phyloP scores from a whole-genome alignment of 2,888 invertebrate genomes.

The Drosophila diplacantha region DNA sequence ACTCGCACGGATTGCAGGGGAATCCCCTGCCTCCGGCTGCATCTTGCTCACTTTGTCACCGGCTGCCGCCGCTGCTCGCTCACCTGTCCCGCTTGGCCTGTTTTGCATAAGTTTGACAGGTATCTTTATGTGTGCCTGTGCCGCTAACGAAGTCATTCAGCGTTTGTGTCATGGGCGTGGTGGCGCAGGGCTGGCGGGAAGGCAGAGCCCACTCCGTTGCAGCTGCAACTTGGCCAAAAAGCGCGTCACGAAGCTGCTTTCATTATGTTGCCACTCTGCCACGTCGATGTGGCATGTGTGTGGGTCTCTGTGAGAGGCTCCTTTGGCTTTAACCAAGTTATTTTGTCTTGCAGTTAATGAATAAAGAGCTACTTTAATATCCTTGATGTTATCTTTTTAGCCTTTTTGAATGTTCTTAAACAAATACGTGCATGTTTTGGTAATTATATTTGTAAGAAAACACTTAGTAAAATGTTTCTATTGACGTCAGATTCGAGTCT shows the following conservation, averaged over 20 bases:
- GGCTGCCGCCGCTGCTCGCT: slow-evolving; percentile 14
- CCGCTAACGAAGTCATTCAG: slow-evolving; percentile 71
- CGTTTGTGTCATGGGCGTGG: slow-evolving; percentile 44
- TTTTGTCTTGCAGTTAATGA: neutral
- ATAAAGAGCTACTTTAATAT: neutral
- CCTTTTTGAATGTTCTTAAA: neutral
- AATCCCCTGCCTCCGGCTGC: slow-evolving; percentile 1
- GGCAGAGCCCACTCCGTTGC: slow-evolving; percentile 33
- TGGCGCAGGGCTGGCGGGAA: neutral
- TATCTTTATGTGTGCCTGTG: slow-evolving; percentile 22
- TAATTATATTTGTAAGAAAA: neutral
- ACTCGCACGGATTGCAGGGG: slow-evolving; percentile 53
- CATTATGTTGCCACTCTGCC: slow-evolving; percentile 57
- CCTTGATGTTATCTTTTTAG: neutral
- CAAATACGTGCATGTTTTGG: neutral
- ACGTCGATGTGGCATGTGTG: slow-evolving; percentile 28
- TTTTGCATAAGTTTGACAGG: slow-evolving; percentile 73
- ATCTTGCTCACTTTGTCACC: slow-evolving; percentile 31
- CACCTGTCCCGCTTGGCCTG: slow-evolving; percentile 39
- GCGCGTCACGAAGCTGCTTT: slow-evolving; percentile 55
- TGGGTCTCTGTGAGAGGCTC: neutral
- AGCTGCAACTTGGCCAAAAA: slow-evolving; percentile 43
- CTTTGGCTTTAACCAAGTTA: neutral
- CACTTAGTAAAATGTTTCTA: neutral
- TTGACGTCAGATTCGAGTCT: neutral